Base-by-base conservation (phyloP, 1,140 invertebrate genomes). In the Scaptomyza hsui region DNA sequence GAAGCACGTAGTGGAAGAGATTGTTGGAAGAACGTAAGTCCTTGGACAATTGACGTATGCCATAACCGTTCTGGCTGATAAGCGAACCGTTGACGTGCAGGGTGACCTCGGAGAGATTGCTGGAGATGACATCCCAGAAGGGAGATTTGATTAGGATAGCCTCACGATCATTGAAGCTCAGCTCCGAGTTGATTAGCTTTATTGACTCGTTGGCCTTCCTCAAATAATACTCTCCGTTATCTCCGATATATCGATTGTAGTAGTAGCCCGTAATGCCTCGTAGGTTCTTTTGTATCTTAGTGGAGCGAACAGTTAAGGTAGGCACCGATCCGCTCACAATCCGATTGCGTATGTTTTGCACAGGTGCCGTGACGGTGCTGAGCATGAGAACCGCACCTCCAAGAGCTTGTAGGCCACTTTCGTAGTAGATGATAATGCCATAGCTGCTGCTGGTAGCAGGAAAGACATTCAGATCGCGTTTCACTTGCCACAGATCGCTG, bases 1-100 rank as follows among this genome's bases (percentile, higher is more conserved):
- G 95, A 26, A 99, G 90, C 19, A 97, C 93, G 94, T 98, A 99
- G 88, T 99, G 97, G 92, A 97, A 99, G 0, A 99, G 92, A 93
- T 99, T 99, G 80, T 98, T 98, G 0, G 97, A 98, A 60, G 96
- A 95, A 61, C 97, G 94, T 73, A 98, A 93, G 91, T 99, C 97
- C 78, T 97, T 94, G 45, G 97, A 97, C 77, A 96, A 96, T 75
- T 99, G 98, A 56, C 94, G 93, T 68, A 99, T 95, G 1, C 96
- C 97, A 88, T 93, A 94, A 0, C 95, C 96, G 91, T 98, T 98
- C 74, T 97, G 95, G 0, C 94, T 94, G 18, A 99, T 97, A 26
- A 95, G 90, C 21, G 95, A 95, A 74, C 94, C 94, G 78, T 98
- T 98, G 1, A 99, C 93, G 92, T 97, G 96, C 52, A 98, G 93